These are phyloP conservation scores for Hymenopus coronatus DNA, from an alignment of 2,888 invertebrate species.

Conservation along the genomic window DNA sequence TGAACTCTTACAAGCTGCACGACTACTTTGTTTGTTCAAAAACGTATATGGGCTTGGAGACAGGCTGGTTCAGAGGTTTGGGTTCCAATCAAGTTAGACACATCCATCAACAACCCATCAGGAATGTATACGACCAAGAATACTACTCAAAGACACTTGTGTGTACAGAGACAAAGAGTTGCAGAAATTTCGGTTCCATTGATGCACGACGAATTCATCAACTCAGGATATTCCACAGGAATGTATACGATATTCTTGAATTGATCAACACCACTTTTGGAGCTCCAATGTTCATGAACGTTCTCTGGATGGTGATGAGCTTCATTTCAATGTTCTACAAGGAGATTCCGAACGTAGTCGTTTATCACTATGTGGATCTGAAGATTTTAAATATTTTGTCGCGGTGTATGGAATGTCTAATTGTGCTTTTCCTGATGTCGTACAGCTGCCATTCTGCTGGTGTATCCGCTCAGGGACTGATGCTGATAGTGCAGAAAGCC, in stretches of 20 bases:
- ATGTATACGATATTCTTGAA: neutral
- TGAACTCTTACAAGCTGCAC: neutral
- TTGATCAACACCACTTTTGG: too few relatives aligned
- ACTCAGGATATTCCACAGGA: neutral
- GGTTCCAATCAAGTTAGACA: too few relatives aligned
- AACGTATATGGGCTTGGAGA: too few relatives aligned
- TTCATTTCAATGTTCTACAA: neutral
- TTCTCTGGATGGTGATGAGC: neutral
- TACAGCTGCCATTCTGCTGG: neutral
- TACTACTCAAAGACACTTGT: too few relatives aligned
- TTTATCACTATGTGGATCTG: too few relatives aligned
- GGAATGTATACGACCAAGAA: too few relatives aligned
- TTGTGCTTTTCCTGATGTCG: neutral
- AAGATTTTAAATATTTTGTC: too few relatives aligned
- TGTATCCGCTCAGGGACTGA: neutral
- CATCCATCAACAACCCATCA: too few relatives aligned
- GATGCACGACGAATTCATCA: neutral
- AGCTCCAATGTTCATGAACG: too few relatives aligned
- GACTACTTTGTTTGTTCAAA: neutral
- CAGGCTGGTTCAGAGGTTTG: too few relatives aligned
- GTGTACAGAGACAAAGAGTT: neutral
- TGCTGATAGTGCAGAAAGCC: neutral
- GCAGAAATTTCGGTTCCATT: neutral
- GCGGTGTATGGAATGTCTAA: neutral
- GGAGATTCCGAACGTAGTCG: neutral